Percentiles rank a stretch among this genome's conserved stretches.
These are phyloP conservation scores for Apocheima hispidaria DNA, from an alignment of 2,888 invertebrate genomes.

Conservation along the genomic window DNA sequence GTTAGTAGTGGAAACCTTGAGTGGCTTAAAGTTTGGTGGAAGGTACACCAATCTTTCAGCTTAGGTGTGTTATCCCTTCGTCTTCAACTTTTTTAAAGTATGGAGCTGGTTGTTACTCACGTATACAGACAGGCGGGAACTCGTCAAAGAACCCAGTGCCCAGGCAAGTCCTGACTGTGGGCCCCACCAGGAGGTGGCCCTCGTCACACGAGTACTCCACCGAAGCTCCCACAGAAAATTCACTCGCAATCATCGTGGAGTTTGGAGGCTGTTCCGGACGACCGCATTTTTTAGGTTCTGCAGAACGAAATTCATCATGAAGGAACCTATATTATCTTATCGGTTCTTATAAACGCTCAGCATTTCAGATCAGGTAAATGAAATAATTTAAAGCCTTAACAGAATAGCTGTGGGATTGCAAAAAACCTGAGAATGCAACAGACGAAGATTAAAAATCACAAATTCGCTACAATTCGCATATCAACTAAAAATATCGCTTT, in stretches of 20 bases:
- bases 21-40: too few species aligned
- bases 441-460: too few species aligned
- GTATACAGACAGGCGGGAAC: constrained; percentile 96
- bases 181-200: constrained; percentile 95
- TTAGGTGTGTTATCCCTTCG: too few species aligned
- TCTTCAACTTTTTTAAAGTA: too few species aligned
- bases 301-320: constrained; percentile 30
- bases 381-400: background rate
- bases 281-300: constrained; percentile 96
- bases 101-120: constrained; percentile 83
- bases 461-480: constrained; percentile 19
- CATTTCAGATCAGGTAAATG: background rate
- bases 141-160: constrained; percentile 97
- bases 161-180: constrained; percentile 92
- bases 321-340: background rate
- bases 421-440: background rate
- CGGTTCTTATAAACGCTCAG: background rate
- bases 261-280: constrained; percentile 97
- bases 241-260: constrained; percentile 93
- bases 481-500: constrained; percentile 1
- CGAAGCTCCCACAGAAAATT: constrained; percentile 92
- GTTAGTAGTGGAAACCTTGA: too few species aligned
- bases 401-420: background rate
- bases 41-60: too few species aligned
- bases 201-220: constrained; percentile 95